Evolutionary conservation across 2,113 vertebrate species (phyloP).

Genomic region (Tachysurus fulvidraco): DNA sequence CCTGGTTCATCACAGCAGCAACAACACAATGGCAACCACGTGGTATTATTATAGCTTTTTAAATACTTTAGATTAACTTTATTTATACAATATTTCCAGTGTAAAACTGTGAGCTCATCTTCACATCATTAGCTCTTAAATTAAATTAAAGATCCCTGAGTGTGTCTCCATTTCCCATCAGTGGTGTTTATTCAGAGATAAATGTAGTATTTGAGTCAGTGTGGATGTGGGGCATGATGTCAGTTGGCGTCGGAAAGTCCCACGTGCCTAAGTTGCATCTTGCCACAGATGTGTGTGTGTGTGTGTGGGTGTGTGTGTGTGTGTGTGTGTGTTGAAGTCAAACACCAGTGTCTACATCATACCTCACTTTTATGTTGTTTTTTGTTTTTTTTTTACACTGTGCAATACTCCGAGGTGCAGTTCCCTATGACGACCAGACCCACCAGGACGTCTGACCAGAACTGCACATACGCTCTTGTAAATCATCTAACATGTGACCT

Average conservation of each 20-base stretch:
- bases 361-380: no score
- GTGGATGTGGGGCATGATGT: no score
- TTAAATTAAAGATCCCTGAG: no score
- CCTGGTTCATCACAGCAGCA: neutral
- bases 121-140: no score
- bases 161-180: no score
- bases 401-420: constrained; percentile 33
- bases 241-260: neutral
- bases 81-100: no score
- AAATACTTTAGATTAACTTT: no score
- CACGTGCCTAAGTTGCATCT: neutral
- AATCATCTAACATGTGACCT: neutral
- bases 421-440: neutral
- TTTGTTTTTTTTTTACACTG: no score
- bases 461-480: neutral
- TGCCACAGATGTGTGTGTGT: neutral
- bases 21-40: accelerated
- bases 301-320: neutral
- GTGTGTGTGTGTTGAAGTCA: neutral
- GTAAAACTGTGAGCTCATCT: no score
- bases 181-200: no score
- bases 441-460: neutral
- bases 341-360: no score
- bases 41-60: neutral
- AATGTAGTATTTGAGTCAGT: no score